phyloP scores from a whole-genome alignment of 1,140 invertebrate genomes.

The Wiebesia pumilae region DNA sequence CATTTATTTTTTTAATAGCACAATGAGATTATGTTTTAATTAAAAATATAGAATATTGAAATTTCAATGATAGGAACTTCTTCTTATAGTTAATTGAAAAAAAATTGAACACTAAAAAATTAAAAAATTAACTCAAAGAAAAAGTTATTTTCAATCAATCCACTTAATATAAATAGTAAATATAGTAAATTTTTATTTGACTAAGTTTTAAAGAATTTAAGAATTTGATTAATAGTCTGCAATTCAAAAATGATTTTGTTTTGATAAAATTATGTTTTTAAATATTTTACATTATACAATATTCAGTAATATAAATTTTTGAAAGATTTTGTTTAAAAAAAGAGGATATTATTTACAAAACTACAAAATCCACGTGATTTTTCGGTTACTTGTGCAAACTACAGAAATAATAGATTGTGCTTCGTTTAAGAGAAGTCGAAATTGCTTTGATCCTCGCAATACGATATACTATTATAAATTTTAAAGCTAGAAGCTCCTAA shows the following conservation, averaged over 20 bases:
- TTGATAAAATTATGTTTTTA: not conserved
- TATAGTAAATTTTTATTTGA: too few species aligned
- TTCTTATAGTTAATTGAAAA: too few species aligned
- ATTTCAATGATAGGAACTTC: too few species aligned
- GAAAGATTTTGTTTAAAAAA: too few species aligned
- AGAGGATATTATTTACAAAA: too few species aligned
- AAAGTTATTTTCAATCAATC: not conserved
- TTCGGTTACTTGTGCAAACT: not conserved
- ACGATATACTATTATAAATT: not conserved
- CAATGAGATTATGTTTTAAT: too few species aligned
- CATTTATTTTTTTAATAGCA: not conserved
- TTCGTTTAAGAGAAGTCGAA: not conserved
- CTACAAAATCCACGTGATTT: not conserved
- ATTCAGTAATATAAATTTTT: not conserved
- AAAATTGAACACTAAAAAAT: not conserved
- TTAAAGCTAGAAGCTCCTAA: slow-evolving; percentile 2
- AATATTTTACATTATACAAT: not conserved
- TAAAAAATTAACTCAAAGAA: not conserved
- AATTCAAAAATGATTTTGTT: not conserved
- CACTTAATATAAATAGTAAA: not conserved
- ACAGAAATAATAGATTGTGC: not conserved
- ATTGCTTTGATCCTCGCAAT: not conserved
- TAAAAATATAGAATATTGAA: too few species aligned
- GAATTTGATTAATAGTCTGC: not conserved
- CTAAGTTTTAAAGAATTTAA: not conserved